Base-by-base conservation (phyloP, 1,140 invertebrate species). In the Aleiodes sp. region DNA sequence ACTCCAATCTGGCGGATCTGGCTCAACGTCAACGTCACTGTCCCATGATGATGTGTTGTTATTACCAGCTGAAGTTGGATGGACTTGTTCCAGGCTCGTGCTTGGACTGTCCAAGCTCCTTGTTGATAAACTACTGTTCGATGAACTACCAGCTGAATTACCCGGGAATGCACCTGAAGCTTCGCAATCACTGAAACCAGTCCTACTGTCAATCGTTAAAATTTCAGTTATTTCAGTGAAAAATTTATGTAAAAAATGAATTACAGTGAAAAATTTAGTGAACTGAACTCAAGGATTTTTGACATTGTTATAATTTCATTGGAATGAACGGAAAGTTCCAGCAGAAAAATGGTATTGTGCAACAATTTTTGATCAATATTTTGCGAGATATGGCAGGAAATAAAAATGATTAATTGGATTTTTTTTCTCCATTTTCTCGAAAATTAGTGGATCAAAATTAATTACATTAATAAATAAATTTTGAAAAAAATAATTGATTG, bases 1-100 rank as follows among this genome's bases (percentile, higher is more conserved):
- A 70, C 94, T 92, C 92, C 96, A 93, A 75, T 93, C 91, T 1
- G 92, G 91, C 26, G 93, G 89, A 88, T 94, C 90, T 65, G 92
- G 87, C 82, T 97, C 90, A 70, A 93, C 89, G 86, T 94, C 90
- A 74, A 95, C 90, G 88, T 97, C 90, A 81, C 92, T 94, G 87
- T 96, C 91, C 87, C 89, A 90, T 66, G 82, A 82, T 24, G 82
- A 77, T 68, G 83, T 80, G 62, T 80, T 73, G 41, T 79, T 79
- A 9, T 82, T 59, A 43, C 77, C 56, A 33, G 70, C 68, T 59
- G 75, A 75, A 1, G 79, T 64, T n/a, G 86, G 79, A 16, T 86
- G 83, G 33, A 88, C 87, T 65, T 88, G 87, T 75, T 89, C 88
- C 78, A 89, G 80, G 67, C 87, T 88, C 10, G 85, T 87, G 71